These are phyloP conservation scores for Brachionichthys hirsutus DNA, from an alignment of 2,113 vertebrate species.

Conservation along the genomic window DNA sequence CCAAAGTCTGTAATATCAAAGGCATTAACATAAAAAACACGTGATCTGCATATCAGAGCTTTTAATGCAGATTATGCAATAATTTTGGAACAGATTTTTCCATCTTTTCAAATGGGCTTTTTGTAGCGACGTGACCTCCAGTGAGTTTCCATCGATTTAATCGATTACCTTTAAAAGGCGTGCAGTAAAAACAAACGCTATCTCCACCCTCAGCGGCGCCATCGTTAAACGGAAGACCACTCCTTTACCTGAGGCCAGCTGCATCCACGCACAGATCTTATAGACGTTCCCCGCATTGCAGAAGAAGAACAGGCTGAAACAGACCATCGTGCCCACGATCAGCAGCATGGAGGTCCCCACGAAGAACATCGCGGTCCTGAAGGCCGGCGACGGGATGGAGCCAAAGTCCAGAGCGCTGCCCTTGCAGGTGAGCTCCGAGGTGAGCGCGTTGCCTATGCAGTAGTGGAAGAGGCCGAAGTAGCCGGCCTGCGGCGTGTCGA, in stretches of 20 bases:
- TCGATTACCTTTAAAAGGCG: too few species aligned
- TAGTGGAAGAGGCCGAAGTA: conserved; percentile 97
- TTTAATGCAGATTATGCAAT: too few species aligned
- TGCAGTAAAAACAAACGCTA: too few species aligned
- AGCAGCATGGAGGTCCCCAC: conserved; percentile 90
- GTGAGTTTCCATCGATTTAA: too few species aligned
- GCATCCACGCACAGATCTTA: conserved; percentile 96
- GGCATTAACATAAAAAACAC: too few species aligned
- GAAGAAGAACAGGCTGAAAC: conserved; percentile 93
- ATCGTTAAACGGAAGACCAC: neutral
- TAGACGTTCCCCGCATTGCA: conserved; percentile 91
- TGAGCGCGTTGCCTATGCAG: conserved; percentile 94
- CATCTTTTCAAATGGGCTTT: too few species aligned
- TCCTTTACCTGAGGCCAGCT: conserved; percentile 86
- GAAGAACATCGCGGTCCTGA: conserved; percentile 95
- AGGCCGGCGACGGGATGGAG: conserved; percentile 92
- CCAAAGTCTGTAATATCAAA: too few species aligned
- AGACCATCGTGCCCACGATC: conserved; percentile 88
- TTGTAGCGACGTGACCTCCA: too few species aligned
- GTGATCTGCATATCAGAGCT: too few species aligned
- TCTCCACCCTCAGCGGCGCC: too few species aligned
- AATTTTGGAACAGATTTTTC: too few species aligned
- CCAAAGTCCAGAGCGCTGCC: conserved; percentile 88
- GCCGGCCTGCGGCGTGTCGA: conserved; percentile 91
- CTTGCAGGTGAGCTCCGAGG: conserved; percentile 91